Evolutionary conservation across 2,113 vertebrate genomes (phyloP), one percentile per base, ranked within the genome.

Genomic region (Lagenorhynchus albirostris): DNA sequence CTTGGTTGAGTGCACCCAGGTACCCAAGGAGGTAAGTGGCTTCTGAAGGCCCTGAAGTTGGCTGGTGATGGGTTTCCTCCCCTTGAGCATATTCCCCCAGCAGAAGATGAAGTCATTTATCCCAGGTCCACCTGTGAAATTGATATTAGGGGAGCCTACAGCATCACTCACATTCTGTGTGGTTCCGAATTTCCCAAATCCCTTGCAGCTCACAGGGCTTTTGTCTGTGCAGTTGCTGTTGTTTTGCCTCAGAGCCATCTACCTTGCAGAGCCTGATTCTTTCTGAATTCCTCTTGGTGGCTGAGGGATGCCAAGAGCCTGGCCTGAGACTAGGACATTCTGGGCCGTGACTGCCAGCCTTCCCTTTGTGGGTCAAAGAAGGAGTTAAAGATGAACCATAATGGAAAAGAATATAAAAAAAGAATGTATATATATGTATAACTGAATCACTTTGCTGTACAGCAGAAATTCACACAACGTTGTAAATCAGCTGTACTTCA

Each of bases 131-230:
- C 0, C 38, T 25, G 5, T 17, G 41, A 55, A 25, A 15, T 29
- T 18, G 13, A 17, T 44, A 18, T 62, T 31, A 13, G 41, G 15
- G 23, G 8, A 9, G 4, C 20, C 31, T 1, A 1, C 5, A 10
- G 21, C 9, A 7, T 15, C 47, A 17, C 29, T 33, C 1, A 0
- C n/a, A 33, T 87, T 65, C 38, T 29, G 0, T 8, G n/a, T 55
- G 58, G 25, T 3, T 73, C 38, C 36, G 44, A 3, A 1, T 76
- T 80, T 74, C 67, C 20, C 6, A 29, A 68, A 41, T 71, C 36
- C n/a, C 38, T 26, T 38, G 11, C 11, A 36, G 29, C 14, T 73
- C 18, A 9, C 2, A 5, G 25, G 29, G 41, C 29, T 83, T 68
- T 2, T 9, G 26, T 50, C 38, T 36, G 8, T 44, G n/a, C 17